These are phyloP conservation scores for Rafetus swinhoei DNA, from an alignment of 2,113 vertebrate species.

Conservation along the genomic window DNA sequence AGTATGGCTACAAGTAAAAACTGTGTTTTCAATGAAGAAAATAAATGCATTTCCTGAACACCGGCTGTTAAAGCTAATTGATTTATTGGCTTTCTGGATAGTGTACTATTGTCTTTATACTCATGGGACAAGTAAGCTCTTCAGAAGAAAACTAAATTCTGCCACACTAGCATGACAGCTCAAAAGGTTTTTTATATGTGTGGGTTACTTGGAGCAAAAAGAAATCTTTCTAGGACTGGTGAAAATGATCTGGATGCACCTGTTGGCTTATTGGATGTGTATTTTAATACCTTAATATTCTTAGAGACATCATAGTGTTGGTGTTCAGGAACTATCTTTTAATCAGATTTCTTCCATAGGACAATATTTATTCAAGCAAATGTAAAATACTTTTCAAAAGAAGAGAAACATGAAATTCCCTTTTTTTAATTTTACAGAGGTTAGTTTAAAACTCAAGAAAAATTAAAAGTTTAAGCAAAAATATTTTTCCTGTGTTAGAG, in stretches of 20 bases:
- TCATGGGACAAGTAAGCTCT: conserved; percentile 85
- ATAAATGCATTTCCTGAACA: conserved; percentile 87
- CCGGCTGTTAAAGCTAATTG: conserved; percentile 88
- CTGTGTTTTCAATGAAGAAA: conserved; percentile 82
- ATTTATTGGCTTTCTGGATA: conserved; percentile 91
- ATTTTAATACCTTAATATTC: conserved; percentile 62
- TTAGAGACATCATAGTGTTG: conserved; percentile 52
- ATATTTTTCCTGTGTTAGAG: conserved; percentile 50
- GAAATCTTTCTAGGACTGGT: conserved; percentile 33
- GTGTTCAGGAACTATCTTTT: conserved; percentile 45
- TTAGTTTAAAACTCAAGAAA: conserved; percentile 49
- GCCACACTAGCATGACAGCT: conserved; percentile 84
- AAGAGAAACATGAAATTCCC: conserved; percentile 59
- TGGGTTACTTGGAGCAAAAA: conserved; percentile 39
- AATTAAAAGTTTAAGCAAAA: conserved; percentile 63
- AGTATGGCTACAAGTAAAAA: conserved; percentile 79
- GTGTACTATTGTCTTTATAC: conserved; percentile 88
- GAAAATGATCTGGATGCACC: conserved; percentile 73
- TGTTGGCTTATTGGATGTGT: conserved; percentile 74
- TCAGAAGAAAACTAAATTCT: conserved; percentile 85
- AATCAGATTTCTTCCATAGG: conserved; percentile 60
- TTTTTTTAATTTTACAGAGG: conserved; percentile 26
- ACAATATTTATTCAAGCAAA: conserved; percentile 70
- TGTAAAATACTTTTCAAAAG: conserved; percentile 65
- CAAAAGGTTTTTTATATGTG: conserved; percentile 78